phyloP scores from a whole-genome alignment of 2,113 vertebrate species.

The Neotoma lepida region DNA sequence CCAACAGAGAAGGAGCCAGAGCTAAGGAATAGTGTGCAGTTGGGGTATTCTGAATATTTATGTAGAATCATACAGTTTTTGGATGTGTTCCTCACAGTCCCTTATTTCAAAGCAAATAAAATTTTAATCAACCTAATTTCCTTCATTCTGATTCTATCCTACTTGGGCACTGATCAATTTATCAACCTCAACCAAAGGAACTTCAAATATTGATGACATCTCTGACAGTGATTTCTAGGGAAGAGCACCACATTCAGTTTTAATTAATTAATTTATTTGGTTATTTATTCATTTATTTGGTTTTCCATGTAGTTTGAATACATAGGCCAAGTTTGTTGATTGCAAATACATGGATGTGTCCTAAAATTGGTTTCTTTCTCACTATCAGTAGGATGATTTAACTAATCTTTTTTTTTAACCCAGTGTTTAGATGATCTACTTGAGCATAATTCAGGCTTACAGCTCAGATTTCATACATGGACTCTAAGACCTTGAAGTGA shows the following conservation, averaged over 20 bases:
- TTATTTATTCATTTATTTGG: not conserved
- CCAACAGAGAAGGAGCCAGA: not conserved
- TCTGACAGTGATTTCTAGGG: slow-evolving; percentile 47
- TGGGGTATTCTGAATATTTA: not conserved
- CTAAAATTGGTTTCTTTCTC: not conserved
- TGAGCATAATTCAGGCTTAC: not conserved
- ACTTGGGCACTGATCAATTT: not conserved
- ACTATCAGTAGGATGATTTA: not conserved
- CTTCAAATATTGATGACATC: slow-evolving; percentile 61
- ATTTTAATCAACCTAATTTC: slow-evolving; percentile 67
- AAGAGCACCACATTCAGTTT: not conserved
- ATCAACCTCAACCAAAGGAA: slow-evolving; percentile 41
- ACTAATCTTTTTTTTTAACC: not conserved
- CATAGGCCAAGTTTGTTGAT: not conserved
- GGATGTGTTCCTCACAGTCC: not conserved
- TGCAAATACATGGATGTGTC: not conserved
- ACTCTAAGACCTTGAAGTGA: not conserved
- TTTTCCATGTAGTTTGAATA: not conserved
- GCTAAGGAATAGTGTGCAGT: not conserved
- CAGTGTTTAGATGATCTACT: not conserved
- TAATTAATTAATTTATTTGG: not conserved
- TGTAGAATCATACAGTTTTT: not conserved
- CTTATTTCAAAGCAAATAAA: slow-evolving; percentile 54
- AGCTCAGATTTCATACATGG: not conserved
- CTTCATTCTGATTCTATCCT: slow-evolving; percentile 31